Base-by-base conservation (phyloP, 2,888 invertebrate species). In the Saturnia pavonia region DNA sequence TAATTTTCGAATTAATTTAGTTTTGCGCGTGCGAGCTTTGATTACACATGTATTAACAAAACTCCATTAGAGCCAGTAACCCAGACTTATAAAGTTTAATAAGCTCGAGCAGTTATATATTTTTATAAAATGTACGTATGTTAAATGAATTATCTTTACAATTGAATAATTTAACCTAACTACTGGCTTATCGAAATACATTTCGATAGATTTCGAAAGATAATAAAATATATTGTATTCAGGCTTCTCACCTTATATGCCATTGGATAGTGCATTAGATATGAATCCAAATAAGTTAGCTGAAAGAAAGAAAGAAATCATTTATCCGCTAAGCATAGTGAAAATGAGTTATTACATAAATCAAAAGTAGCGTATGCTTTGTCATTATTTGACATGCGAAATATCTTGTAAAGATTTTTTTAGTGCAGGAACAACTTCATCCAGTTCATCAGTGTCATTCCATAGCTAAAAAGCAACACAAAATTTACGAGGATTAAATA, bases 261-360 rank as follows among this genome's bases (percentile, higher is more conserved):
- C 54, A 54, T 54, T 3, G 54, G 97, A 94, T 96, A 96, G 84
- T 98, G 97, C 82, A 98, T 96, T 69, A 98, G 92, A 86, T 97
- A 97, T 12, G 97, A 91, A 87, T 98, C 97, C 34, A 97, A 89
- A 81, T 97, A 97, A n/a, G 96, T 95, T 70, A 97, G 84, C 19
- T 95, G 95, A 65, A 98, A 91, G n/a, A n/a, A n/a, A n/a, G n/a
- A n/a, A n/a, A n/a, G n/a, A n/a, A n/a, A n/a, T n/a, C n/a, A n/a
- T n/a, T n/a, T n/a, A n/a, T n/a, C n/a, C n/a, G n/a, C n/a, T n/a
- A n/a, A n/a, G n/a, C n/a, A n/a, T n/a, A n/a, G n/a, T n/a, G n/a
- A n/a, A n/a, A n/a, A n/a, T n/a, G n/a, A n/a, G n/a, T n/a, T n/a
- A n/a, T n/a, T n/a, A n/a, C n/a, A n/a, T n/a, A n/a, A n/a, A n/a